These are phyloP conservation scores for Coregonus ussuriensis DNA, from an alignment of 2,797 vertebrate genomes.

Conservation along the genomic window DNA sequence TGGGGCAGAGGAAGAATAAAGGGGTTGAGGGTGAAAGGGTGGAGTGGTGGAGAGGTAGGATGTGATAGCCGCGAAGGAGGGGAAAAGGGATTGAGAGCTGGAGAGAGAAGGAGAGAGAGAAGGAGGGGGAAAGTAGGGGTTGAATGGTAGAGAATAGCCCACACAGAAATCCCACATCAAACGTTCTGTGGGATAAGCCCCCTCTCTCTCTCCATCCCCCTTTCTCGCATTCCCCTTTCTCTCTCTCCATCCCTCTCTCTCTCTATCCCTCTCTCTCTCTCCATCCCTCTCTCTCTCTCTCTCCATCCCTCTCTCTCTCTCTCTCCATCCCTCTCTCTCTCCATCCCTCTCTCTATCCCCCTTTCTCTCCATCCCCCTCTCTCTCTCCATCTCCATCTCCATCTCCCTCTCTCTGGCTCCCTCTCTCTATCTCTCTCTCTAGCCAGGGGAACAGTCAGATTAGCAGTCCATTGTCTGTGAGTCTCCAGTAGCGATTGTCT, in stretches of 20 bases:
- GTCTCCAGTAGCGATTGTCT: background rate
- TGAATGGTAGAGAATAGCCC: constrained; percentile 21
- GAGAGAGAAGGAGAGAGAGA: constrained; percentile 18
- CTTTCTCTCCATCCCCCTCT: no score
- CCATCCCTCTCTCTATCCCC: no score
- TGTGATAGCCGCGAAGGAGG: constrained; percentile 22
- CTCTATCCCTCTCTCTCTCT: constrained; percentile 20
- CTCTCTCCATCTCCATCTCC: no score
- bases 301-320: no score
- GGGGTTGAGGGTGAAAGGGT: constrained; percentile 14
- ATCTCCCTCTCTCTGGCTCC: no score
- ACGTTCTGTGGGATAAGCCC: constrained; percentile 57
- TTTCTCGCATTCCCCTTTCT: constrained; percentile 33
- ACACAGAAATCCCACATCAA: constrained; percentile 69
- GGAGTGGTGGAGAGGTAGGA: constrained; percentile 11
- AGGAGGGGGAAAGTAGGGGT: background rate
- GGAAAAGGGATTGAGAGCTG: background rate
- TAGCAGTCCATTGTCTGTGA: constrained; percentile 32
- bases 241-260: background rate
- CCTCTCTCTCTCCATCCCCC: constrained; percentile 52
- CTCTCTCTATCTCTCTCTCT: background rate
- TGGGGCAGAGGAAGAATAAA: background rate
- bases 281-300: no score
- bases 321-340: no score
- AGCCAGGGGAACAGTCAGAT: constrained; percentile 15